Base-by-base conservation (phyloP, 2,797 vertebrate species). In the Eospalax fontanierii region DNA sequence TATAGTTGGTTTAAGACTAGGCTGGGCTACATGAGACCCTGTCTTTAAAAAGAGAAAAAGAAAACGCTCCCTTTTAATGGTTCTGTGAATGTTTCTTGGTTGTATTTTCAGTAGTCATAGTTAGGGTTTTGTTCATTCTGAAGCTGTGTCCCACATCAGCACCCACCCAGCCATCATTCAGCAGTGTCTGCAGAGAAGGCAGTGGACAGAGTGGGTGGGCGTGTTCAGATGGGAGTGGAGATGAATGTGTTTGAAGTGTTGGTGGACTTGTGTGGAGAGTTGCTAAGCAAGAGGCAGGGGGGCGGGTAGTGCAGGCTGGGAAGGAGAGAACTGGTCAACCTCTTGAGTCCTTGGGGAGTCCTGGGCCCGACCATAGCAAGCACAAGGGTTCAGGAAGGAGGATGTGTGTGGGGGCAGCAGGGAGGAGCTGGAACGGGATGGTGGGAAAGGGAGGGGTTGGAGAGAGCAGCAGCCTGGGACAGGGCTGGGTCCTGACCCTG, bases 81-180 rank as follows among this genome's bases (percentile, higher is more conserved):
- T 65, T 16, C 81, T 85, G 3, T 81, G 70, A 94, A 40, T 61
- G 4, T 86, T 96, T 90, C 83, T 59, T 24, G 81, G 35, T 40
- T 89, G 12, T 86, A 50, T 83, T 93, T 91, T 94, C 81, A 93
- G 66, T 87, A 78, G 30, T 50, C 19, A 78, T 21, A 74, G 74
- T 86, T 89, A 61, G 35, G 73, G 46, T 80, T 88, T 61, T 86
- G 63, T 92, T n/a, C n/a, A n/a, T n/a, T n/a, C n/a, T n/a, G n/a
- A n/a, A n/a, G n/a, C n/a, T n/a, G n/a, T n/a, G n/a, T n/a, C n/a
- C n/a, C n/a, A n/a, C n/a, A n/a, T n/a, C n/a, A n/a, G n/a, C n/a
- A n/a, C n/a, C n/a, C n/a, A n/a, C n/a, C n/a, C n/a, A n/a, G n/a
- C n/a, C n/a, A n/a, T n/a, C 46, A 46, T 46, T 46, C 46, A 46